phyloP scores from a whole-genome alignment of 1,140 invertebrate species.

The Phenacoccus solenopsis region DNA sequence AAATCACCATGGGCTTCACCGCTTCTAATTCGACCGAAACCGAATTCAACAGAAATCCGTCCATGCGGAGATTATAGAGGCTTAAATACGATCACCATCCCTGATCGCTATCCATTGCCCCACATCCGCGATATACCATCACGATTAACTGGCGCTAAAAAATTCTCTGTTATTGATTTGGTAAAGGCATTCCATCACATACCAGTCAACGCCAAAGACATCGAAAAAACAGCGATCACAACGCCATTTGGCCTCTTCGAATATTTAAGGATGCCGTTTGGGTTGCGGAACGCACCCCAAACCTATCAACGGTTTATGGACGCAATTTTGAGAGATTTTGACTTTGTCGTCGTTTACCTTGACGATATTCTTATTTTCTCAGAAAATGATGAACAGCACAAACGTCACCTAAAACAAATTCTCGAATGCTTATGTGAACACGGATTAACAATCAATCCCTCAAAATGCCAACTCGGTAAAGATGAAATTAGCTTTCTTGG shows the following conservation, averaged over 20 bases:
- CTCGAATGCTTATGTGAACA: too few relatives aligned
- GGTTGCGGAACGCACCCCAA: constrained; percentile 33
- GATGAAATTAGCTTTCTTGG: too few relatives aligned
- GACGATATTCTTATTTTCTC: constrained; percentile 34
- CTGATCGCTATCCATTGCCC: constrained; percentile 34
- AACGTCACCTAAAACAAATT: background rate
- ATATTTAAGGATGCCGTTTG: constrained; percentile 32
- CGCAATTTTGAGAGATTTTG: constrained; percentile 30
- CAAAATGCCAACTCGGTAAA: too few relatives aligned
- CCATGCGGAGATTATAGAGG: constrained; percentile 36
- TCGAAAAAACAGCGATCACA: constrained; percentile 32
- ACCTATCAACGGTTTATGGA: constrained; percentile 40
- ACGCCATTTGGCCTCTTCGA: constrained; percentile 33
- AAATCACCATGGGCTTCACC: constrained; percentile 36
- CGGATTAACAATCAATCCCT: too few relatives aligned
- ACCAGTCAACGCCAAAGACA: constrained; percentile 29
- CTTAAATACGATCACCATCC: constrained; percentile 32
- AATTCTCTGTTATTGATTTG: constrained; percentile 39
- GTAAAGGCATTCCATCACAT: constrained; percentile 37
- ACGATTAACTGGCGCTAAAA: constrained; percentile 30
- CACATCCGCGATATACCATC: constrained; percentile 30
- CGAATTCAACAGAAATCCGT: constrained; percentile 27
- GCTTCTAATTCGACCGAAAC: constrained; percentile 34
- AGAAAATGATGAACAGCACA: constrained; percentile 23
- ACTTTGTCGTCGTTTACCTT: constrained; percentile 31